These are phyloP conservation scores for Microcebus lehilahytsara DNA, from an alignment of 2,113 vertebrate species.

Conservation along the genomic window DNA sequence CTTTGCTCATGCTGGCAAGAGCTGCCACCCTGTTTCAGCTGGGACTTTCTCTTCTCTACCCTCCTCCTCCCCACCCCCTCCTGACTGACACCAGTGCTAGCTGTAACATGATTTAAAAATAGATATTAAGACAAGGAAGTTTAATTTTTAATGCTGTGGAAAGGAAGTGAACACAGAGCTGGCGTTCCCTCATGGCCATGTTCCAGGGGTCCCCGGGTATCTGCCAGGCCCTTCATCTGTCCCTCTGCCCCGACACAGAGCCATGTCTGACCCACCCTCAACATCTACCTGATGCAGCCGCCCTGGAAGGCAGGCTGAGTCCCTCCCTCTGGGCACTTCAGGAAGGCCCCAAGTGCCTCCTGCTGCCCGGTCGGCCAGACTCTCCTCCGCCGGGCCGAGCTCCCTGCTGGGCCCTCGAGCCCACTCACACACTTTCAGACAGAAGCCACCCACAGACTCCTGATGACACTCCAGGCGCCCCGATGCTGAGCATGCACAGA, in stretches of 20 bases:
- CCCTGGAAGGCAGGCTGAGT: not conserved
- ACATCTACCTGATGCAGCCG: not conserved
- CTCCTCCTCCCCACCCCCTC: conserved; percentile 23
- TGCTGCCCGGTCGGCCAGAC: not conserved
- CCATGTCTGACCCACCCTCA: not conserved
- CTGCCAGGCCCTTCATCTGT: not conserved
- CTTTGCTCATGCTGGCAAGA: not conserved
- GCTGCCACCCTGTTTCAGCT: not conserved
- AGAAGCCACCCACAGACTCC: not conserved
- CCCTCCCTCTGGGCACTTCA: not conserved
- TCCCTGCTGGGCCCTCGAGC: not conserved
- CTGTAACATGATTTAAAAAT: conserved; percentile 79
- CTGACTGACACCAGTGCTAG: conserved; percentile 68
- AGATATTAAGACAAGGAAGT: conserved; percentile 78
- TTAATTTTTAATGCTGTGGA: conserved; percentile 78
- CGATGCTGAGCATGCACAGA: not conserved
- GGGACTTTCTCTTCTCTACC: not conserved
- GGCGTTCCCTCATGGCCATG: not conserved
- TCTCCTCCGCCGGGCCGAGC: not conserved
- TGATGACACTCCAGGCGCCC: not conserved
- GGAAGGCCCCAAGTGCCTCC: not conserved
- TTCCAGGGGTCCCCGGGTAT: not conserved
- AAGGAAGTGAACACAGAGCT: conserved; percentile 64
- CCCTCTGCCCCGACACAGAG: not conserved
- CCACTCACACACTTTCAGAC: not conserved